Conservation (phyloP, 2,113 vertebrate species). For the Phocoena phocoena region DNA sequence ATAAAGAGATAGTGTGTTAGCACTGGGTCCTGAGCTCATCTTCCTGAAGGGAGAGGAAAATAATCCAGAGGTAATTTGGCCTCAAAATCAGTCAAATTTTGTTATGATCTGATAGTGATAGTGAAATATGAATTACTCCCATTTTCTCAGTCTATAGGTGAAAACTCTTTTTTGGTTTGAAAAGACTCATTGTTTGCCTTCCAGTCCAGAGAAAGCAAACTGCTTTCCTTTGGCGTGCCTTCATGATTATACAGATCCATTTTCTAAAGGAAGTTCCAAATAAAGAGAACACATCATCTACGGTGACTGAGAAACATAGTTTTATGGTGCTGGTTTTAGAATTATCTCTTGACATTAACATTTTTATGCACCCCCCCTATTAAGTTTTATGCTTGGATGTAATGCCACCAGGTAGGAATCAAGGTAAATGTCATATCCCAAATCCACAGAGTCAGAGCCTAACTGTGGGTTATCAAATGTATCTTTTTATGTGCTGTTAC, state of each 20-base stretch:
- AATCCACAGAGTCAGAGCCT: slow-evolving; percentile 7
- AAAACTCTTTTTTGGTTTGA: not conserved
- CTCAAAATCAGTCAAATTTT: not conserved
- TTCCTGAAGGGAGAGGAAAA: not conserved
- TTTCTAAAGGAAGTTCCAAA: slow-evolving; percentile 54
- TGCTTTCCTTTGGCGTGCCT: not conserved
- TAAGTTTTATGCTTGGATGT: slow-evolving; percentile 80
- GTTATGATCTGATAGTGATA: not conserved
- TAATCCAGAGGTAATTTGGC: not conserved
- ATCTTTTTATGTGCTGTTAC: slow-evolving; percentile 57
- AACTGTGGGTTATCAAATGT: slow-evolving; percentile 57
- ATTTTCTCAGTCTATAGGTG: not conserved
- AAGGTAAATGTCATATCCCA: slow-evolving; percentile 67
- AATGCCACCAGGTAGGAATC: slow-evolving; percentile 60
- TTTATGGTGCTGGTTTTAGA: slow-evolving; percentile 74
- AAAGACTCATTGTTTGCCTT: not conserved
- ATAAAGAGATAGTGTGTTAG: not conserved
- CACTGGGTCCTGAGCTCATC: not conserved
- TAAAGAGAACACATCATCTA: slow-evolving; percentile 53
- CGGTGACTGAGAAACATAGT: slow-evolving; percentile 69
- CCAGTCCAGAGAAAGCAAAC: not conserved
- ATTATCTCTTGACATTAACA: slow-evolving; percentile 81
- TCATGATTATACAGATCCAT: not conserved
- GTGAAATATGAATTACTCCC: not conserved
- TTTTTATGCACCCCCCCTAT: slow-evolving; percentile 77